Base-by-base conservation (phyloP, 2,113 vertebrate genomes). In the Grammomys dolichurus region DNA sequence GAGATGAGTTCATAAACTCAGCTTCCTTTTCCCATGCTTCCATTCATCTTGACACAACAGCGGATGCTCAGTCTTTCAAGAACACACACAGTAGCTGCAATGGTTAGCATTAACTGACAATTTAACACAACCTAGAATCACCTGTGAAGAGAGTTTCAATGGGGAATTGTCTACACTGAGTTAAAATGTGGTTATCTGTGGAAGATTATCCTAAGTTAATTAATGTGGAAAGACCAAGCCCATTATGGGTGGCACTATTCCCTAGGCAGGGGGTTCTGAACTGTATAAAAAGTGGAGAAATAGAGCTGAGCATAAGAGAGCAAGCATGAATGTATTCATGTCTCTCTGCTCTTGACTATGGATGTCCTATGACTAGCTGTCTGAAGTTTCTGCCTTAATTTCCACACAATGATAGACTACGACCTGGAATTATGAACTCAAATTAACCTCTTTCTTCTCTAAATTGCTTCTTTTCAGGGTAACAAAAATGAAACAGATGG, bases 41-140 rank as follows among this genome's bases (percentile, higher is more conserved):
- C 0, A 0, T 16, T 12, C 19, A 3, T n/a, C 43, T 46, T 31
- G 7, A 94, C 33, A 75, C 10, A 20, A 8, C 0, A 26, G 73
- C 13, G 11, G 58, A 40, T n/a, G 10, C 17, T 58, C 28, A 60
- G 3, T 43, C 72, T 91, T 96, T 70, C 84, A 78, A 77, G 84
- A 63, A 58, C 48, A 78, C 65, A 65, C n/a, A 91, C 0, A 14
- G 22, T 19, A 20, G 14, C 26, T 31, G 51, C 6, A 69, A 14
- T 16, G 16, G 60, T 11, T 31, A 31, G 14, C 40, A 33, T 85
- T 85, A 85, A 31, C n/a, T n/a, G 54, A 43, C 36, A 9, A 51
- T 51, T 51, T 51, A 51, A 28, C 12, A 63, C 22, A 4, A 43
- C 12, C n/a, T 63, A 28, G 4, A 65, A 20, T 46, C 60, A 46